A percentile compares a stretch with the other conserved stretches of the same genome.
phyloP scores from a whole-genome alignment of 2,888 invertebrate genomes.

The Monochamus alternatus region DNA sequence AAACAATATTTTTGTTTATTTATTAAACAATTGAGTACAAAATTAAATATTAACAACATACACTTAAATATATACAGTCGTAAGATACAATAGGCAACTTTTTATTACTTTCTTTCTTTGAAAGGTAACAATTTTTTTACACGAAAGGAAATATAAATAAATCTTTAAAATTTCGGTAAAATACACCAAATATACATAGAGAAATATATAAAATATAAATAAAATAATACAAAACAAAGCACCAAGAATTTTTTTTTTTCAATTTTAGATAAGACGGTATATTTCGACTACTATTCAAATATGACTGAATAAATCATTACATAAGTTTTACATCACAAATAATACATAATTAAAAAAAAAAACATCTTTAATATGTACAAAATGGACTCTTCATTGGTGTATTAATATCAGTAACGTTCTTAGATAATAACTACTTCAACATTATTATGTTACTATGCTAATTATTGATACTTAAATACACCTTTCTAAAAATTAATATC shows the following conservation, averaged over 20 bases:
- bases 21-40: conserved; percentile 62
- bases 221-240: conserved; percentile 49
- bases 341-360: conserved; percentile 42
- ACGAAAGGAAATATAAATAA: conserved; percentile 40
- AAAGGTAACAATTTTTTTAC: conserved; percentile 56
- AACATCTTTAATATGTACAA: conserved; percentile 50
- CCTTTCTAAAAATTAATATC: conserved; percentile 35
- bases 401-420: conserved; percentile 24
- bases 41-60: conserved; percentile 59
- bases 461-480: conserved; percentile 33
- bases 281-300: conserved; percentile 29
- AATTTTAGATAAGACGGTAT: conserved; percentile 22
- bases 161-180: conserved; percentile 38
- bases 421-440: conserved; percentile 36
- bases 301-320: conserved; percentile 30
- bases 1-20: conserved; percentile 57
- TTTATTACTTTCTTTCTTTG: conserved; percentile 51
- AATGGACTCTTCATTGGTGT: conserved; percentile 52
- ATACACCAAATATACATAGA: conserved; percentile 47
- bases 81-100: conserved; percentile 62
- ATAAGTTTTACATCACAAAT: conserved; percentile 48
- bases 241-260: conserved; percentile 42
- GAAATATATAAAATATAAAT: conserved; percentile 44
- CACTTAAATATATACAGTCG: conserved; percentile 60
- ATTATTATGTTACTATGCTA: conserved; percentile 28